Evolutionary conservation across 1,140 invertebrate genomes (phyloP).

Genomic region (Bombus waltoni): DNA sequence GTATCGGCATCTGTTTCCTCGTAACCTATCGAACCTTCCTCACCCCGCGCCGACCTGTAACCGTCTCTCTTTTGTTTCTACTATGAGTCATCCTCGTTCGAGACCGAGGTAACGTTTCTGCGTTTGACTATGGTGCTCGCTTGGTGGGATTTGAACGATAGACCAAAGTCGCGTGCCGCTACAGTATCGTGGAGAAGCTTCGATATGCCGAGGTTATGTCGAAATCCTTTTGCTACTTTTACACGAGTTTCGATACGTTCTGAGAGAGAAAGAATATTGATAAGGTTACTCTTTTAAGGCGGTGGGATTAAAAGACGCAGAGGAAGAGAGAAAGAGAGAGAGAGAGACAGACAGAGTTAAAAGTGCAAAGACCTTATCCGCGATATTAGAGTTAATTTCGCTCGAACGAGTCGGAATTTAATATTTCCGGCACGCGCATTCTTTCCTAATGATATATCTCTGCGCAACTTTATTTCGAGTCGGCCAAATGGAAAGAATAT

Average conservation of each 20-base stretch:
- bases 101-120: no score
- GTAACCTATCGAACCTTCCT: no score
- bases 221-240: background rate
- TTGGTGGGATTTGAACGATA: no score
- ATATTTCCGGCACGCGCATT: slow-evolving; percentile 53
- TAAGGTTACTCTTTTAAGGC: background rate
- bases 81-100: no score
- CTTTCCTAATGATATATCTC: slow-evolving; percentile 45
- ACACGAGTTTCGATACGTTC: background rate
- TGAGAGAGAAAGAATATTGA: no score
- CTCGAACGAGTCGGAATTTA: slow-evolving; percentile 52
- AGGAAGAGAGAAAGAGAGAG: background rate
- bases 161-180: no score
- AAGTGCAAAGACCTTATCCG: slow-evolving; percentile 7
- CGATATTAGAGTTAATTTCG: slow-evolving; percentile 33
- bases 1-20: no score
- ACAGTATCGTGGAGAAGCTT: background rate
- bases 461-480: slow-evolving; percentile 36
- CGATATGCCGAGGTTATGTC: background rate
- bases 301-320: background rate
- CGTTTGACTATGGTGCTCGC: no score
- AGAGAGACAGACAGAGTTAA: background rate
- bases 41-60: no score
- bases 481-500: slow-evolving; percentile 18
- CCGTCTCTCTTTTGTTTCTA: no score